These are phyloP conservation scores for Battus philenor DNA, from an alignment of 1,140 invertebrate genomes.

Conservation along the genomic window DNA sequence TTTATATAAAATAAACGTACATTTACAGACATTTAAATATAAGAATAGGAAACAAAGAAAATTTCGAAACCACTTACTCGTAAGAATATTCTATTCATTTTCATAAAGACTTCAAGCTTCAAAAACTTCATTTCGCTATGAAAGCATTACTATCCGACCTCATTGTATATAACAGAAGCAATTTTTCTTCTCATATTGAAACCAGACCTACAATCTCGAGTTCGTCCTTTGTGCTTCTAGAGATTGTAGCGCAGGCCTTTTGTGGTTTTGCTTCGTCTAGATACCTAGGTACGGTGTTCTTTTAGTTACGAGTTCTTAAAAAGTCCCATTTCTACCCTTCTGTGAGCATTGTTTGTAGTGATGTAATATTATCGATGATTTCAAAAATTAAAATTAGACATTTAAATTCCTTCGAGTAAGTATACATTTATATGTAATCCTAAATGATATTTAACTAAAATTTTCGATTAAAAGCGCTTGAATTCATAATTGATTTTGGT, in stretches of 20 bases:
- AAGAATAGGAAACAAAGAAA: too few relatives aligned
- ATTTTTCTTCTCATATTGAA: slow-evolving; percentile 33
- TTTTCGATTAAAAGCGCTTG: too few relatives aligned
- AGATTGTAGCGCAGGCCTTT: slow-evolving; percentile 53
- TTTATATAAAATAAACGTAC: too few relatives aligned
- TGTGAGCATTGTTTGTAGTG: slow-evolving; percentile 17
- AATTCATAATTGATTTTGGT: too few relatives aligned
- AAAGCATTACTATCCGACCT: slow-evolving; percentile 5
- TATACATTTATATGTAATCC: too few relatives aligned
- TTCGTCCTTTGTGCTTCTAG: slow-evolving; percentile 38
- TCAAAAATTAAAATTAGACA: neutral
- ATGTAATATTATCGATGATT: neutral
- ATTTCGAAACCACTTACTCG: slow-evolving; percentile 4
- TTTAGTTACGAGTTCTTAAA: slow-evolving; percentile 54
- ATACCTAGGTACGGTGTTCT: slow-evolving; percentile 42
- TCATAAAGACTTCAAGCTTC: slow-evolving; percentile 10
- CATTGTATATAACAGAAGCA: slow-evolving; percentile 18
- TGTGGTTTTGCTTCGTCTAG: slow-evolving; percentile 49
- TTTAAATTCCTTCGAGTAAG: too few relatives aligned
- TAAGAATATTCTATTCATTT: slow-evolving; percentile 1
- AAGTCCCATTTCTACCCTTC: slow-evolving; percentile 34
- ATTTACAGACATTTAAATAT: too few relatives aligned
- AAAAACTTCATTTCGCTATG: slow-evolving; percentile 7
- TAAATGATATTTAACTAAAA: too few relatives aligned
- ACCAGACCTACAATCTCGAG: slow-evolving; percentile 36